Conservation (phyloP, 1,140 invertebrate species). For the Lepidotrigona ventralis region DNA sequence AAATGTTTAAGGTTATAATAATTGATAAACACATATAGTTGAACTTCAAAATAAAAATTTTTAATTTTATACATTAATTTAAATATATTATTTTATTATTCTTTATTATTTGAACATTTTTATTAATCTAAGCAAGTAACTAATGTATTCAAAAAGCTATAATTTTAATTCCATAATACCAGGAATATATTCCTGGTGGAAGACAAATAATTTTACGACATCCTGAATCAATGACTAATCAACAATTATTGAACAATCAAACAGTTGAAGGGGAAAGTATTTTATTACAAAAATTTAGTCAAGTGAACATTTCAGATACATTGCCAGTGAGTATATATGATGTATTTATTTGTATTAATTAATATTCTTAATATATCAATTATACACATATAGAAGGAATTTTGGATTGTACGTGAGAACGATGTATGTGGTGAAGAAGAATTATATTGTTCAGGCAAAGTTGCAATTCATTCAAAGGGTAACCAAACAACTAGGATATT, state of each 20-base stretch:
- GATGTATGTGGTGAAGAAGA: conserved; percentile 87
- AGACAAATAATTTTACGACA: conserved; percentile 89
- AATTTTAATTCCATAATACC: neutral
- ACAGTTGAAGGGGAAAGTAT: conserved; percentile 80
- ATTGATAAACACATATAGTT: conserved; percentile 4
- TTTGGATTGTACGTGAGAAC: conserved; percentile 85
- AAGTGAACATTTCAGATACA: conserved; percentile 86
- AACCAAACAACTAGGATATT: conserved; percentile 72
- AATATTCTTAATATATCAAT: conserved; percentile 24
- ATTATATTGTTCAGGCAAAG: conserved; percentile 91
- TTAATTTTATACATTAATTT: too few relatives aligned
- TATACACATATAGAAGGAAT: conserved; percentile 80
- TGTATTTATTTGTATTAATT: neutral
- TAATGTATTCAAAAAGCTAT: neutral
- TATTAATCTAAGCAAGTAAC: neutral
- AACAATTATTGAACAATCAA: conserved; percentile 61
- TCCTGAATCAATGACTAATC: conserved; percentile 83
- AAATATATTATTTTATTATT: neutral
- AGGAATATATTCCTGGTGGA: conserved; percentile 95
- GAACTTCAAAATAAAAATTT: neutral
- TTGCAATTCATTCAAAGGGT: conserved; percentile 90
- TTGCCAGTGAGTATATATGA: conserved; percentile 71
- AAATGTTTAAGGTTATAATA: conserved; percentile 5
- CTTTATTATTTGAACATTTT: conserved; percentile 6
- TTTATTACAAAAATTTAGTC: conserved; percentile 85